These are phyloP conservation scores for Neotoxoptera formosana DNA, from an alignment of 1,140 invertebrate species.

Conservation along the genomic window DNA sequence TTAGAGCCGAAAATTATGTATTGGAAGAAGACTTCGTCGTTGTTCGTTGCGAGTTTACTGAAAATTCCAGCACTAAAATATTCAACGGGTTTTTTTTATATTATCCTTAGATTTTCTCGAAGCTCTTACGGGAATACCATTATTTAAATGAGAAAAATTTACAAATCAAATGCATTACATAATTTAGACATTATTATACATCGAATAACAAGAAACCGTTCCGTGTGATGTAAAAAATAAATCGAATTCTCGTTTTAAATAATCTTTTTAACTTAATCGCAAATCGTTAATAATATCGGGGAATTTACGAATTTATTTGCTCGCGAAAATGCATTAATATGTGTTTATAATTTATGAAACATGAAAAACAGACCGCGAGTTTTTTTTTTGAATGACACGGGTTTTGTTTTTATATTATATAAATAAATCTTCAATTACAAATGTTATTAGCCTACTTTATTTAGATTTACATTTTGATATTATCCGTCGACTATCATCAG, in stretches of 20 bases:
- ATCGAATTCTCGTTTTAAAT: not conserved
- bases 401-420: not conserved
- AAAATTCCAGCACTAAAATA: not conserved
- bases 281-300: not conserved
- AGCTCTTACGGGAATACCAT: not conserved
- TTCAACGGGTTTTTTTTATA: constrained; percentile 17
- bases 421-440: not conserved
- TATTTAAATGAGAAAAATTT: not conserved
- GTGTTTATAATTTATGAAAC: not conserved
- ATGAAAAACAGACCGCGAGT: not conserved
- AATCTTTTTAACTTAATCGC: not conserved
- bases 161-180: not conserved
- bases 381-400: not conserved
- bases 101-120: not conserved
- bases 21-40: too few species aligned
- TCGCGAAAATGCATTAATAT: not conserved
- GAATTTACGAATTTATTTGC: not conserved
- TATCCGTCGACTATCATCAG: not conserved
- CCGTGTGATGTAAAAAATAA: not conserved
- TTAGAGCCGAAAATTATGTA: not conserved
- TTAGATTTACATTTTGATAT: not conserved
- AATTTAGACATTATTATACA: not conserved
- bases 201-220: not conserved
- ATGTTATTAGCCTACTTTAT: not conserved
- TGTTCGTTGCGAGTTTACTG: not conserved